phyloP scores from a whole-genome alignment of 1,140 invertebrate genomes.

The Nebria ingens region DNA sequence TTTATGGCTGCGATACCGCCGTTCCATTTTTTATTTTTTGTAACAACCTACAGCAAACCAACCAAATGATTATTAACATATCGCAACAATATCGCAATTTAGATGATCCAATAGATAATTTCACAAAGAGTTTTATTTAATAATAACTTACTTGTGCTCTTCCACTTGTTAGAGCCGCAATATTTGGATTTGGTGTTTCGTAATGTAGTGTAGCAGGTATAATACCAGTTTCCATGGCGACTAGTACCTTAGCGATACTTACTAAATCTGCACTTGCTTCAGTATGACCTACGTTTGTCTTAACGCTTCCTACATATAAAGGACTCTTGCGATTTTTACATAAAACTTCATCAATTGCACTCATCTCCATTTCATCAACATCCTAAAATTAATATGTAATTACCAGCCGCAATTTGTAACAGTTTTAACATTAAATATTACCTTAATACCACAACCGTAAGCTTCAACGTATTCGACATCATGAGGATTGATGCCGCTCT shows the following conservation, averaged over 20 bases:
- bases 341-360: slow-evolving; percentile 44
- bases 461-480: slow-evolving; percentile 61
- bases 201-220: slow-evolving; percentile 69
- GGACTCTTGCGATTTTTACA: slow-evolving; percentile 40
- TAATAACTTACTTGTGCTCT: no score
- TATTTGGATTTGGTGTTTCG: slow-evolving; percentile 52
- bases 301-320: slow-evolving; percentile 61
- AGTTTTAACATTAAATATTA: slow-evolving; percentile 12
- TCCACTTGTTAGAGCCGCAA: slow-evolving; percentile 54
- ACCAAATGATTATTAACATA: no score
- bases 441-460: slow-evolving; percentile 46
- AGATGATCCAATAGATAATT: no score
- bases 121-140: no score
- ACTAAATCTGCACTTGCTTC: slow-evolving; percentile 53
- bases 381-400: neutral
- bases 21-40: slow-evolving; percentile 49
- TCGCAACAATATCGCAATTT: no score
- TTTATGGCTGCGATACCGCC: slow-evolving; percentile 47
- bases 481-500: slow-evolving; percentile 48
- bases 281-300: slow-evolving; percentile 67
- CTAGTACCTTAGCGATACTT: slow-evolving; percentile 39
- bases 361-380: slow-evolving; percentile 26
- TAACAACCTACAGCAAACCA: slow-evolving; percentile 48
- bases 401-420: neutral
- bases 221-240: slow-evolving; percentile 55